Percentiles rank a stretch among this genome's conserved stretches.
These are phyloP conservation scores for Trichoplusia ni DNA, from an alignment of 1,140 invertebrate genomes.

Conservation along the genomic window DNA sequence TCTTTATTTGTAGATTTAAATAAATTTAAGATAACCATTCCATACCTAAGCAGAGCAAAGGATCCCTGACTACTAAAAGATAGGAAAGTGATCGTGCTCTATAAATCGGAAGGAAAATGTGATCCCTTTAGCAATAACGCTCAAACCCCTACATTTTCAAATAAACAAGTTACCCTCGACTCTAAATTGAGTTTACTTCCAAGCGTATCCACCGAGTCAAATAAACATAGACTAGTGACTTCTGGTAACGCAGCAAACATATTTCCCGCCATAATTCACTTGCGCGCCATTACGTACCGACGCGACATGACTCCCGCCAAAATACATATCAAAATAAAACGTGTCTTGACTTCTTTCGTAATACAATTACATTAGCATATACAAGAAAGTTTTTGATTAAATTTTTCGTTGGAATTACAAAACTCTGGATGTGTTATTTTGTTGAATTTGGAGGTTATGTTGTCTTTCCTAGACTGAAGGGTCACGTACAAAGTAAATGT, in stretches of 20 bases:
- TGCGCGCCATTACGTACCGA: conserved; percentile 37
- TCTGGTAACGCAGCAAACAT: neutral
- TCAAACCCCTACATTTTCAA: neutral
- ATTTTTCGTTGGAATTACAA: neutral
- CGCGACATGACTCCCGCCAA: conserved; percentile 2
- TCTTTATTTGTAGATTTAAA: too few relatives aligned
- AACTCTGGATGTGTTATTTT: too few relatives aligned
- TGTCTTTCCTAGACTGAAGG: too few relatives aligned
- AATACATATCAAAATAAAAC: conserved; percentile 11
- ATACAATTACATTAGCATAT: conserved; percentile 22
- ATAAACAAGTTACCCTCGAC: neutral
- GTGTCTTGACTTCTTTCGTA: conserved; percentile 11
- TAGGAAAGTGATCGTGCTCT: too few relatives aligned
- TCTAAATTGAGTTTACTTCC: neutral
- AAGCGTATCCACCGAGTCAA: neutral
- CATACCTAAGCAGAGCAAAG: too few relatives aligned
- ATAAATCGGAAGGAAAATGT: too few relatives aligned
- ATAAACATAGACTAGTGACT: neutral
- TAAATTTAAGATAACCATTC: too few relatives aligned
- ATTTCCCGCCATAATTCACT: conserved; percentile 40
- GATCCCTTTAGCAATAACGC: neutral
- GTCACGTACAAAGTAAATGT: too few relatives aligned
- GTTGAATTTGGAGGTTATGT: too few relatives aligned
- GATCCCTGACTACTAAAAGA: too few relatives aligned
- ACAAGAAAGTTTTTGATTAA: conserved; percentile 21